Evolutionary conservation across 2,113 vertebrate species (phyloP).

Genomic region (Propithecus coquereli): DNA sequence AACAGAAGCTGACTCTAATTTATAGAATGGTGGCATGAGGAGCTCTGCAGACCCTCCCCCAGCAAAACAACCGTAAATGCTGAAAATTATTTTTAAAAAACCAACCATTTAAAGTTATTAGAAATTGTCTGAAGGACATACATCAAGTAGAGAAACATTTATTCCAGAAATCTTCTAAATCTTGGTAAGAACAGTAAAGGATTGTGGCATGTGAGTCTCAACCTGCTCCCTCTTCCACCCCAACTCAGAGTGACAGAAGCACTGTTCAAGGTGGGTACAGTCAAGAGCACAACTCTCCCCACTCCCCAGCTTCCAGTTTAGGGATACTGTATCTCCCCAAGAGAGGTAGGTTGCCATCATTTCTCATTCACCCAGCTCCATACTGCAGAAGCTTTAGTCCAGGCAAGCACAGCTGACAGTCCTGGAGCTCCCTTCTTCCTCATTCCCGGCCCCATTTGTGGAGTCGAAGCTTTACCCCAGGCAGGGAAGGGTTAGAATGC

Average conservation of each 20-base stretch:
- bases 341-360: background rate
- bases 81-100: conserved; percentile 13
- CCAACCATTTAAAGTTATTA: background rate
- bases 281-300: background rate
- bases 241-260: background rate
- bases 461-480: background rate
- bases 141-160: background rate
- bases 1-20: background rate
- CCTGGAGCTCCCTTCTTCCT: background rate
- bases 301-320: background rate
- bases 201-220: background rate
- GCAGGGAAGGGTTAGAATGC: background rate
- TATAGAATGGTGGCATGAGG: background rate
- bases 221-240: background rate
- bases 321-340: background rate
- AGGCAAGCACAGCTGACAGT: background rate
- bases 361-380: background rate
- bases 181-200: background rate
- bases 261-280: background rate
- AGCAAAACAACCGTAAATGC: conserved; percentile 31
- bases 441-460: background rate
- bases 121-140: background rate
- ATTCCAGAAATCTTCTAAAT: conserved; percentile 28
- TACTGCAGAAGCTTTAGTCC: background rate
- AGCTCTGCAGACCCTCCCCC: background rate